Evolutionary conservation across 2,888 invertebrate genomes (phyloP), one percentile per base, ranked within the genome.

Genomic region (Autographa gamma): DNA sequence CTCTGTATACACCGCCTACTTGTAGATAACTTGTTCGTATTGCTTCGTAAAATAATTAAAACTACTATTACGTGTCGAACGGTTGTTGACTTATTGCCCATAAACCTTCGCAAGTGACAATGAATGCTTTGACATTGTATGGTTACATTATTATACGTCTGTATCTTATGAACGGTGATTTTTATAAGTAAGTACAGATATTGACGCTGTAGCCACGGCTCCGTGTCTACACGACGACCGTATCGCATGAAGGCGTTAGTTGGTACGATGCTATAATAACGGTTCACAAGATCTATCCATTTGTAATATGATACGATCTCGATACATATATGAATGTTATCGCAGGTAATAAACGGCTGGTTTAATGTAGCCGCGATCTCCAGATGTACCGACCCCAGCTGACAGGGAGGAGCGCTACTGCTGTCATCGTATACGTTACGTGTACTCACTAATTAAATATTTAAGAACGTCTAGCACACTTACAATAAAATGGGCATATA

Each of bases 361-460:
- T 70, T 59, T 69, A 76, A 71, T 59, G 64, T 70, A 56, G 1
- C 60, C 59, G 67, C 62, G 72, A 69, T 56, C 69, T 61, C 61
- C 62, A 69, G 66, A 71, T 65, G 34, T 66, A 67, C 64, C 75
- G 76, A 77, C 74, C 76, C 73, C 71, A 76, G 77, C 63, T 77
- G 79, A 67, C 66, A 67, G 68, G 48, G 65, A 82, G 73, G 69
- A 74, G 76, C 76, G 69, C 75, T 74, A 62, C 63, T 71, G 66
- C 63, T 75, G 65, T 74, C 68, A 69, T 64, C 60, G 63, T 71
- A 72, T 72, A 73, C 71, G 73, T 73, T 74, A 73, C 75, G 70
- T 80, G 73, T 75, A 74, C 67, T 62, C 31, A 68, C 32, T 71
- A 70, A 77, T 73, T 74, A 63, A 66, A 70, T 76, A 82, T 82